phyloP scores from a whole-genome alignment of 2,113 vertebrate species.

The Saccopteryx leptura region DNA sequence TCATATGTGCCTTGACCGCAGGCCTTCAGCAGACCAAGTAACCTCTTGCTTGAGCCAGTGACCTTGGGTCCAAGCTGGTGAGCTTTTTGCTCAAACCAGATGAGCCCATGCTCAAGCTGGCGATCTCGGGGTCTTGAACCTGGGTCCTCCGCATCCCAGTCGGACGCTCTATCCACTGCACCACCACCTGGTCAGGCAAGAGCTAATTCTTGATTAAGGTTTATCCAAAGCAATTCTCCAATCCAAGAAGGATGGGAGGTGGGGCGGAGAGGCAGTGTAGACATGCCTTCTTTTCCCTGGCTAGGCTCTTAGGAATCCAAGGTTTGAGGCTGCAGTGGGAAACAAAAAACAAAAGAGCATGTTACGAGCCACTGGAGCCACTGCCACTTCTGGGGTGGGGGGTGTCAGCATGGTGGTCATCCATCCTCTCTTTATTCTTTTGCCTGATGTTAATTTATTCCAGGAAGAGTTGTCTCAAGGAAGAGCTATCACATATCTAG shows the following conservation, averaged over 20 bases:
- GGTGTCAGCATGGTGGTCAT: background rate
- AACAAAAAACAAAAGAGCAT: background rate
- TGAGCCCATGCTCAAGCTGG: no score
- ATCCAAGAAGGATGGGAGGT: background rate
- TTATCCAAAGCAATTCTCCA: conserved; percentile 29
- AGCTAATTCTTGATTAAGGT: background rate
- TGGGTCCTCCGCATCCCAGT: no score
- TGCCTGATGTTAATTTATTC: background rate
- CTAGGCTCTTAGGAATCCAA: background rate
- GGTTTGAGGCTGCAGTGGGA: background rate
- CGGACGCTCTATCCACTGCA: no score
- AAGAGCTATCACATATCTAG: conserved; percentile 13
- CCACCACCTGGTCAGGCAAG: background rate
- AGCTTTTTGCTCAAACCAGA: no score
- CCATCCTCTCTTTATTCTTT: background rate
- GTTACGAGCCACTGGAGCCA: background rate
- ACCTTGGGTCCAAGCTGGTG: no score
- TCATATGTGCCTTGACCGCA: no score
- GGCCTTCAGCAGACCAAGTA: no score
- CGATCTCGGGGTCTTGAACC: no score
- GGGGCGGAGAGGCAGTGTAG: no score
- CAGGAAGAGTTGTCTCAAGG: background rate
- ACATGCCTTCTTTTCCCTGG: background rate
- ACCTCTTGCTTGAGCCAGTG: no score
- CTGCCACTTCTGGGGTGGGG: fast-evolving